These are phyloP conservation scores for Rapana venosa DNA, from an alignment of 2,888 invertebrate species.

Conservation along the genomic window DNA sequence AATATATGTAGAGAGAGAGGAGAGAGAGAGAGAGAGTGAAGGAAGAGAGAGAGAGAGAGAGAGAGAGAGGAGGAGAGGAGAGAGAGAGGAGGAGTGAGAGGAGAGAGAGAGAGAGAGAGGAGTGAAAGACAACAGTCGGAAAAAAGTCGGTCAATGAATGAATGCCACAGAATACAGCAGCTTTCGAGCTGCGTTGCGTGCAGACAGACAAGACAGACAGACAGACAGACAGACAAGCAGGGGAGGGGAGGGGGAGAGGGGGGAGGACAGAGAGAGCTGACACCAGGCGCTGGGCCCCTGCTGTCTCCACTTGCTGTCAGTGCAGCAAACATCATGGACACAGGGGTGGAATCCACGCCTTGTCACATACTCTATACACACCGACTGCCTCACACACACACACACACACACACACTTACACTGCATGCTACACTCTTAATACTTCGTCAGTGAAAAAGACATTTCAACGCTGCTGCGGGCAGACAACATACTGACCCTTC, in stretches of 20 bases:
- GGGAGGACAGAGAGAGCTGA: neutral
- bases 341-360: neutral
- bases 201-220: too few relatives aligned
- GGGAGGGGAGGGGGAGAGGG: neutral
- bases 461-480: neutral
- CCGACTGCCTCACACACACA: neutral
- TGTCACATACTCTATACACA: slow-evolving; percentile 42
- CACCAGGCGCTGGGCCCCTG: neutral
- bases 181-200: too few relatives aligned
- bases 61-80: neutral
- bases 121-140: neutral
- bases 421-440: neutral
- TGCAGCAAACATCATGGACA: neutral
- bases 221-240: neutral
- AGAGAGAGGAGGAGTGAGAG: neutral
- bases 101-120: neutral
- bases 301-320: neutral
- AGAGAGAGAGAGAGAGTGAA: neutral
- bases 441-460: neutral
- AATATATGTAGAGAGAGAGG: neutral
- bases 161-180: neutral
- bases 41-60: neutral
- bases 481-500: neutral
- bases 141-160: neutral
- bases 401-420: neutral